Conservation (phyloP, 2,888 invertebrate genomes). For the Pterostichus niger region DNA sequence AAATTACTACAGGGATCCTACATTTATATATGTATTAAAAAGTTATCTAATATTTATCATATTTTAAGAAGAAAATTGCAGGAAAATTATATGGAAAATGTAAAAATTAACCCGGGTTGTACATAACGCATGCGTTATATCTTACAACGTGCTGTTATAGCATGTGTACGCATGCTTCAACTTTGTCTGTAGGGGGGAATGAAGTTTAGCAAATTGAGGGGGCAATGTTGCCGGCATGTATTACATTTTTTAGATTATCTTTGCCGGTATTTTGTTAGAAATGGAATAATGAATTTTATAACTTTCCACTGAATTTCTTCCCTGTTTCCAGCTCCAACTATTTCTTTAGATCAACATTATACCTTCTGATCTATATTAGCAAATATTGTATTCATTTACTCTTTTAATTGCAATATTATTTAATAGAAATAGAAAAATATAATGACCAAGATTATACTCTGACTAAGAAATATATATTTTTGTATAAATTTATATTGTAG, state of each 20-base stretch:
- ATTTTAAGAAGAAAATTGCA: neutral
- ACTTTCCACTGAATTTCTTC: conserved; percentile 4
- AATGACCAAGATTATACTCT: too few relatives aligned
- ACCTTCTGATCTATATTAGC: too few relatives aligned
- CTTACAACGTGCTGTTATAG: conserved; percentile 55
- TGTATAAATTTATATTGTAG: too few relatives aligned
- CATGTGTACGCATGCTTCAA: conserved; percentile 57
- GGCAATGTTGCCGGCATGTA: conserved; percentile 61
- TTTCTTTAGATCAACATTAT: too few relatives aligned
- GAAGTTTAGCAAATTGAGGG: conserved; percentile 51
- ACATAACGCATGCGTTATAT: conserved; percentile 58
- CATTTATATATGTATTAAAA: neutral
- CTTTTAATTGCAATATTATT: too few relatives aligned
- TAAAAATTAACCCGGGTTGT: conserved; percentile 59
- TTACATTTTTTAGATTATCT: conserved; percentile 28
- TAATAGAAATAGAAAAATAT: too few relatives aligned
- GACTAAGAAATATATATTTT: too few relatives aligned
- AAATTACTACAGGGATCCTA: neutral
- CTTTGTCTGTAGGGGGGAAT: conserved; percentile 23
- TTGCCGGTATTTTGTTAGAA: conserved; percentile 26
- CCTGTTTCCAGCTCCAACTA: too few relatives aligned
- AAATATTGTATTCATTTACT: too few relatives aligned
- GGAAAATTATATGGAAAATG: conserved; percentile 47
- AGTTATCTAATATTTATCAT: conserved; percentile 19
- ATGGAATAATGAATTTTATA: neutral